These are phyloP conservation scores for Platycnemis pennipes DNA, from an alignment of 2,888 invertebrate genomes.

Conservation along the genomic window DNA sequence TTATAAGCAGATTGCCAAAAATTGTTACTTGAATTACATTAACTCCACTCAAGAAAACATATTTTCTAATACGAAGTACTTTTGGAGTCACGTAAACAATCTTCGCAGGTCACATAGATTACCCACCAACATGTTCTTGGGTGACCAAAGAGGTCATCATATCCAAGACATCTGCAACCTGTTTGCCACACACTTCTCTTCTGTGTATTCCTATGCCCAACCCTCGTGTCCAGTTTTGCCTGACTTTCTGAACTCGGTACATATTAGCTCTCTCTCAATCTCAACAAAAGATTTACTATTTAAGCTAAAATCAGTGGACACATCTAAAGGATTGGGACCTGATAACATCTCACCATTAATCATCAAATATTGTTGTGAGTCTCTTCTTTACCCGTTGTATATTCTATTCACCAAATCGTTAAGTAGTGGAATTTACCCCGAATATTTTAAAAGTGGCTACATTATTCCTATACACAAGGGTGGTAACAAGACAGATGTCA, in stretches of 20 bases:
- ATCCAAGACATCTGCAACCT: neutral
- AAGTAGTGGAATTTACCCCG: neutral
- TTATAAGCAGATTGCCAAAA: neutral
- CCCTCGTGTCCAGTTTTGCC: too few species aligned
- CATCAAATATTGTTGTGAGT: too few species aligned
- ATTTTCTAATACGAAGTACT: neutral
- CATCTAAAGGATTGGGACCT: too few species aligned
- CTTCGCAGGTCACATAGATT: too few species aligned
- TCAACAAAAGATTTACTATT: too few species aligned
- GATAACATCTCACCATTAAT: too few species aligned
- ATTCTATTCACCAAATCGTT: neutral
- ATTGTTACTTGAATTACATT: constrained; percentile 1
- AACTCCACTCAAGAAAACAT: neutral
- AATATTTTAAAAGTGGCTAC: neutral
- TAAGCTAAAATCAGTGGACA: neutral
- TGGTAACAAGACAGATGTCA: neutral
- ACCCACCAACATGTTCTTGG: too few species aligned
- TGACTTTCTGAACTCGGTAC: too few species aligned
- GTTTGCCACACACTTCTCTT: neutral
- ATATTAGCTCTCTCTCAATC: too few species aligned
- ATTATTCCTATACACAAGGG: constrained; percentile 6
- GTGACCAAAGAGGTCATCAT: too few species aligned
- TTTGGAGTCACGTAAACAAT: too few species aligned
- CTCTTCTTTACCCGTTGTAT: too few species aligned
- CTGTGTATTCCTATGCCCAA: neutral